These are phyloP conservation scores for Pteropus rufus DNA, from an alignment of 2,797 vertebrate genomes.

Conservation along the genomic window DNA sequence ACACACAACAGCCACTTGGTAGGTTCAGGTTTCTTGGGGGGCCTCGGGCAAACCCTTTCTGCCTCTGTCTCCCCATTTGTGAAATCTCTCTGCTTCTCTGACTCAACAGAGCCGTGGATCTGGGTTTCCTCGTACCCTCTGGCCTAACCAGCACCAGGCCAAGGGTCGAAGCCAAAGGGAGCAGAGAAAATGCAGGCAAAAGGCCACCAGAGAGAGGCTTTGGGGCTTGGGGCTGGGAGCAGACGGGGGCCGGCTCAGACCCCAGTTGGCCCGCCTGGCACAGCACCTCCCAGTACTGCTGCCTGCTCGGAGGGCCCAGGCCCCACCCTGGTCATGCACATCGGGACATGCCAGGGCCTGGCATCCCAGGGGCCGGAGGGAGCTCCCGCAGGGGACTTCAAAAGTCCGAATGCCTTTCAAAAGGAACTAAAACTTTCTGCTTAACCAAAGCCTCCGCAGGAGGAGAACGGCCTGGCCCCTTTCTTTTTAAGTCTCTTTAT, in stretches of 20 bases:
- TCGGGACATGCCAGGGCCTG: constrained; percentile 67
- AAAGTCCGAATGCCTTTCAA: constrained; percentile 74
- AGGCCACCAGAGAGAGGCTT: neutral
- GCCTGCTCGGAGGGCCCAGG: constrained; percentile 24
- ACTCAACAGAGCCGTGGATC: neutral
- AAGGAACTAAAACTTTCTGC: constrained; percentile 76
- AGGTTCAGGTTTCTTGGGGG: neutral
- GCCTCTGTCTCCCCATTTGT: constrained; percentile 43
- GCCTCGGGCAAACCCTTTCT: neutral
- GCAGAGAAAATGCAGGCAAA: constrained; percentile 13
- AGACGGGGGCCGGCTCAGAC: neutral
- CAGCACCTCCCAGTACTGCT: constrained; percentile 38
- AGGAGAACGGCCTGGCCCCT: constrained; percentile 74
- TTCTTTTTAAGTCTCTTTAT: constrained; percentile 77
- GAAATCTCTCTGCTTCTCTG: neutral
- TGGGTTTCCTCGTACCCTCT: neutral
- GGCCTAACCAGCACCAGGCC: neutral
- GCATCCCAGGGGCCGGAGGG: constrained; percentile 70
- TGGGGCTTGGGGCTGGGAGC: neutral
- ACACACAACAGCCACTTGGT: neutral
- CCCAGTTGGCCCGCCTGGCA: neutral
- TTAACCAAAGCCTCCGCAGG: constrained; percentile 74
- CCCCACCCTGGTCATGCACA: constrained; percentile 55
- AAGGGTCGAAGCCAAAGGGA: constrained; percentile 1
- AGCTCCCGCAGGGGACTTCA: constrained; percentile 75